Conservation (phyloP, 1,140 invertebrate genomes). For the Heliconius congener region DNA sequence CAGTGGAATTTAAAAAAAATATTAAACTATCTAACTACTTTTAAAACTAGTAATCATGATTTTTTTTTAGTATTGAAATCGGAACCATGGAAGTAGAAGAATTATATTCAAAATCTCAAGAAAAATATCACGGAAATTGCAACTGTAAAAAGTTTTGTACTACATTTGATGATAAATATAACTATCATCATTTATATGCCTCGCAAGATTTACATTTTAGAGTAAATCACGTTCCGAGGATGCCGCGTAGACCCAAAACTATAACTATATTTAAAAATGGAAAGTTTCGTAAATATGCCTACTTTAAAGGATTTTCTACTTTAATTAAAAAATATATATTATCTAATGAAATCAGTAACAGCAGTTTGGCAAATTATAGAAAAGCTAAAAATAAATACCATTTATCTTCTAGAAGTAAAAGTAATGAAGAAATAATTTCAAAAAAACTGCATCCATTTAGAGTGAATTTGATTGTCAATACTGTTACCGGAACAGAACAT, state of each 20-base stretch:
- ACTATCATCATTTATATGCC: background rate
- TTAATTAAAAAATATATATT: constrained; percentile 3
- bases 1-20: background rate
- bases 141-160: background rate
- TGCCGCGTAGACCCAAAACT: background rate
- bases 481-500: background rate
- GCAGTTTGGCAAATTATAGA: background rate
- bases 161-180: background rate
- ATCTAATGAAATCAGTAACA: background rate
- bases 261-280: constrained; percentile 1
- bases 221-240: background rate
- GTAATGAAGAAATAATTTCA: constrained; percentile 1
- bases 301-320: background rate
- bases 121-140: background rate
- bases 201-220: background rate
- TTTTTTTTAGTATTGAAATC: background rate
- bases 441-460: background rate
- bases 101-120: background rate
- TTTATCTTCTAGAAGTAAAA: constrained; percentile 1
- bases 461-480: background rate
- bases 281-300: background rate
- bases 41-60: background rate
- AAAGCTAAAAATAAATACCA: background rate
- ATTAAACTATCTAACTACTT: background rate
- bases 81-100: background rate